A percentile compares a stretch with the other conserved stretches of the same genome.
Conservation (phyloP, 1,140 invertebrate species). For the Ruditapes philippinarum region DNA sequence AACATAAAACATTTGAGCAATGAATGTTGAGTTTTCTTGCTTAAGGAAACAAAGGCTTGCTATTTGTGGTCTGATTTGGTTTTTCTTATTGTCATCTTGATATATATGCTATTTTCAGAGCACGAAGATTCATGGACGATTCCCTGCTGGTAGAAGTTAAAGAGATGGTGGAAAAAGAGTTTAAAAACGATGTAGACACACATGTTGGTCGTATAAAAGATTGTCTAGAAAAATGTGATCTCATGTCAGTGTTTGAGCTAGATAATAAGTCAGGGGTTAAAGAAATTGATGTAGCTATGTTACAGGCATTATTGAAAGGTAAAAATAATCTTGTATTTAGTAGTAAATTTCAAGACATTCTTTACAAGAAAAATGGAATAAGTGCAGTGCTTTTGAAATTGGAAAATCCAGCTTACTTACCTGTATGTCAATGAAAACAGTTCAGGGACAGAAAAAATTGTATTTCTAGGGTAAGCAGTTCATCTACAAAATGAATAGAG, state of each 20-base stretch:
- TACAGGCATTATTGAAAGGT: conserved; percentile 86
- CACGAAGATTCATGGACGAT: conserved; percentile 62
- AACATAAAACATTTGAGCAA: conserved; percentile 18
- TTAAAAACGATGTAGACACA: conserved; percentile 37
- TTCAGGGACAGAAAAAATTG: too few species aligned
- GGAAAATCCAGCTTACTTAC: too few species aligned
- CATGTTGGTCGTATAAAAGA: conserved; percentile 66
- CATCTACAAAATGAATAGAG: too few species aligned
- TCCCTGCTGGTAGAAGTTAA: conserved; percentile 70
- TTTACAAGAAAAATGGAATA: too few species aligned
- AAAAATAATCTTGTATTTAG: background rate
- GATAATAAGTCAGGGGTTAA: conserved; percentile 70
- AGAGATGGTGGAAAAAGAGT: conserved; percentile 76
- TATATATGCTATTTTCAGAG: conserved; percentile 58
- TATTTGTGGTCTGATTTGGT: conserved; percentile 62
- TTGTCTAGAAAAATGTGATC: conserved; percentile 73
- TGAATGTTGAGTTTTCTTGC: too few species aligned
- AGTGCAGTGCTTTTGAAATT: too few species aligned
- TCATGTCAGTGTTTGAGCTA: conserved; percentile 80
- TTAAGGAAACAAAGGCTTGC: conserved; percentile 39
- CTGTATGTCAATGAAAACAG: too few species aligned
- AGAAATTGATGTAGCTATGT: conserved; percentile 85
- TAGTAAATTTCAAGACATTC: too few species aligned
- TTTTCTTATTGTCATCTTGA: background rate
- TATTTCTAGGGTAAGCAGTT: too few species aligned